Evolutionary conservation across 1,140 invertebrate genomes (phyloP), one percentile per base, ranked within the genome.

Genomic region (Colletes gigas): DNA sequence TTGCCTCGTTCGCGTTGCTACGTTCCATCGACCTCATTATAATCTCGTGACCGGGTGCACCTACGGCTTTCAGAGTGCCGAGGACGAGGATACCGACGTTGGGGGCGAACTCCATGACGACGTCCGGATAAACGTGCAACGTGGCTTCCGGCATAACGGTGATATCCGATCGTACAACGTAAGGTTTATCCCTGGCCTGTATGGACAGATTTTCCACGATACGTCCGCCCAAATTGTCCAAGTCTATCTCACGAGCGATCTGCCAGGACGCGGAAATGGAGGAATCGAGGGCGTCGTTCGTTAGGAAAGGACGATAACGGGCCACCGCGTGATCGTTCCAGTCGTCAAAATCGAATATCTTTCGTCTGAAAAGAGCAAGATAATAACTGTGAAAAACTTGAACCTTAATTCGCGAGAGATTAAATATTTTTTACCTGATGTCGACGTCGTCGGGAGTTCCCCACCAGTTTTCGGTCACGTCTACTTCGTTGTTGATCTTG

Each of bases 311-410:
- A 77, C 95, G 95, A 92, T 97, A 99, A 21, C 96, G 94, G 0
- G 98, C 98, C 55, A 98, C 95, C 0, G 98, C 98, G 92, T 98
- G 98, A 93, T 98, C 98, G 91, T 99, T 99, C 99, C 99, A 99
- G 90, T 99, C 99, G 92, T 99, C 98, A 94, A 99, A 99, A 94
- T 99, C 99, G 92, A 99, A 99, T 85, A 99, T 99, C 90, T 96
- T 95, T 66, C 96, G 94, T 50, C 92, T 92, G 55, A 8, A 77
- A 81, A 47, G 6, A 8, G 6, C 6, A 47, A 47, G 44, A 30
- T 9, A 47, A 47, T 9, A 4, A 47, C 6, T 47, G 3, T 47
- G 12, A 4, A 55, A 54, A 55, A 17, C 12, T 55, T 17, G 17
- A 17, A 67, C 30, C 30, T 30, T 30, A 2, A 30, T 30, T 30